These are phyloP conservation scores for Montipora efflorescens DNA, from an alignment of 64 coral and sea anemone species.

Conservation along the genomic window DNA sequence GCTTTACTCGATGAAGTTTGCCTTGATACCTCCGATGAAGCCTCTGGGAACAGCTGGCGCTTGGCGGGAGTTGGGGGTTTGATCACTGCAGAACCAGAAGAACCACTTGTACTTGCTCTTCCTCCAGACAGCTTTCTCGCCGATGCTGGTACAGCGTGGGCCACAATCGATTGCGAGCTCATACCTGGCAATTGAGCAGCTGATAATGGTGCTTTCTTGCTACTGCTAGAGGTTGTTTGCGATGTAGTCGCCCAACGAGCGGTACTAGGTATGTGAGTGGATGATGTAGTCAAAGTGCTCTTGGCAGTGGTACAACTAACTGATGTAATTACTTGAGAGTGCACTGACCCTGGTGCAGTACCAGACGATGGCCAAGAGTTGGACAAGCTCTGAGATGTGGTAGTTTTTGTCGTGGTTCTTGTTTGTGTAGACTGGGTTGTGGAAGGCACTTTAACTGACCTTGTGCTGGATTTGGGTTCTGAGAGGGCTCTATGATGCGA, in stretches of 20 bases:
- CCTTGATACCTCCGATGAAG: conserved; percentile 16
- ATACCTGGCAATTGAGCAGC: conserved; percentile 50
- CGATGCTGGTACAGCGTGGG: not conserved
- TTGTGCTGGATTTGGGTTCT: conserved; percentile 29
- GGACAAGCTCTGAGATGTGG: conserved; percentile 36
- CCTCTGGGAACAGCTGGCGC: conserved; percentile 88
- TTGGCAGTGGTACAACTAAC: conserved; percentile 34
- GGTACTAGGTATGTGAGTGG: conserved; percentile 69
- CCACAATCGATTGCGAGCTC: conserved; percentile 34
- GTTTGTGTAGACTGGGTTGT: conserved; percentile 34
- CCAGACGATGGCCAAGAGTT: conserved; percentile 42
- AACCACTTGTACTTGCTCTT: conserved; percentile 5
- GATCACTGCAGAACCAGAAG: conserved; percentile 36
- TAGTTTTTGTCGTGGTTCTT: conserved; percentile 25
- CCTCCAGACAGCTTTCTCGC: conserved; percentile 67
- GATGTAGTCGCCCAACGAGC: conserved; percentile 64
- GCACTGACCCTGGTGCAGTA: not conserved
- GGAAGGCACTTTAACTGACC: not conserved
- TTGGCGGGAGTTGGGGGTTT: conserved; percentile 80
- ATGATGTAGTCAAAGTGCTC: not conserved
- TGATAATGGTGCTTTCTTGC: conserved; percentile 53
- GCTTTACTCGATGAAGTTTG: conserved; percentile 37
- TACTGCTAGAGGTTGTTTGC: conserved; percentile 25
- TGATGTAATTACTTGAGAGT: not conserved
- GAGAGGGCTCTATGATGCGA: conserved; percentile 40